phyloP scores from a whole-genome alignment of 1,140 invertebrate genomes.

The Calephelis virginiensis region DNA sequence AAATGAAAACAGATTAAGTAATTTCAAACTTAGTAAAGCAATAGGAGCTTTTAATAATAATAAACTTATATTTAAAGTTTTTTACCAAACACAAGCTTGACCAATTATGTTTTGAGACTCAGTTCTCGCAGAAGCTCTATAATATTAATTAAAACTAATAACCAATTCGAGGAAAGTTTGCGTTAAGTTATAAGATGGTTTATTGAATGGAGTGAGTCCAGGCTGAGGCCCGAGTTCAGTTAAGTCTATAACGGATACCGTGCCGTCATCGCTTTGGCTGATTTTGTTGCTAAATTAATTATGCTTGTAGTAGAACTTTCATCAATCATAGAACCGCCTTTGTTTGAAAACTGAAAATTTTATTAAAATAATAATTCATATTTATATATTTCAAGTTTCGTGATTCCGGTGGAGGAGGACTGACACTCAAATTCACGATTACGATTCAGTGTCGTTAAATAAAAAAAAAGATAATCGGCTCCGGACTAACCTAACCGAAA shows the following conservation, averaged over 20 bases:
- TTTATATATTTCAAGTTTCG: background rate
- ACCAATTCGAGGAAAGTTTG: slow-evolving; percentile 7
- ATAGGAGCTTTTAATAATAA: background rate
- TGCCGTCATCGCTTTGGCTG: slow-evolving; percentile 1
- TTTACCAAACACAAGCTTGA: background rate
- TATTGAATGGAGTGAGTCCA: background rate
- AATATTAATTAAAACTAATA: slow-evolving; percentile 11
- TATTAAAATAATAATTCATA: background rate
- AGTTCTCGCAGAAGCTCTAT: background rate
- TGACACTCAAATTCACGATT: too few relatives aligned
- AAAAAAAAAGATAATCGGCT: too few relatives aligned
- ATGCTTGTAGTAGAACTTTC: background rate
- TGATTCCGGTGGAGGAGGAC: too few relatives aligned
- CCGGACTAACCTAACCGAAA: too few relatives aligned
- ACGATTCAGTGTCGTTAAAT: too few relatives aligned
- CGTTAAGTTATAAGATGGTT: background rate
- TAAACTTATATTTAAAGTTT: background rate
- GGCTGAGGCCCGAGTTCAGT: background rate
- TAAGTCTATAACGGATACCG: background rate
- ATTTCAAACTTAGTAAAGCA: too few relatives aligned
- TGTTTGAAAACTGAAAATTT: background rate
- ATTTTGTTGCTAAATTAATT: slow-evolving; percentile 12
- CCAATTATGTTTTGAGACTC: background rate
- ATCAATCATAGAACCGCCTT: slow-evolving; percentile 3
- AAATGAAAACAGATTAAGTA: too few relatives aligned